These are phyloP conservation scores for Myrmecobius fasciatus DNA, from an alignment of 2,113 vertebrate genomes.

Conservation along the genomic window DNA sequence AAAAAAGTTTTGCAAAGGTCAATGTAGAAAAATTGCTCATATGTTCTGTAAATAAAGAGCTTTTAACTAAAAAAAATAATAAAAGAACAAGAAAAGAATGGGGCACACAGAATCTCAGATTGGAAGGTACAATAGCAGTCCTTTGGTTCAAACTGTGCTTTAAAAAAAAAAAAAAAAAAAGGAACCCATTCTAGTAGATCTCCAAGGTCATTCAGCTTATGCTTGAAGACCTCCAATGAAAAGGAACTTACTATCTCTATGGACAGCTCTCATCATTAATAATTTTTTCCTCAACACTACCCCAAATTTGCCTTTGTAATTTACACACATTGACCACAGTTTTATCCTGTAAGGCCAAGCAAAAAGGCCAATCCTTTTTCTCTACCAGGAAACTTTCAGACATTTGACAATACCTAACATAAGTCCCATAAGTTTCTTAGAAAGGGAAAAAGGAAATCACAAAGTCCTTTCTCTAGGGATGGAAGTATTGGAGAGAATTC, in stretches of 20 bases:
- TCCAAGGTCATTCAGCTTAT: background rate
- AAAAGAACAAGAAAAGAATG: background rate
- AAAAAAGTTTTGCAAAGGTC: no score
- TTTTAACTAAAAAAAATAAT: no score
- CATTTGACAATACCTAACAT: background rate
- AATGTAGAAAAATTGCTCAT: no score
- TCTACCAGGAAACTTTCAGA: background rate
- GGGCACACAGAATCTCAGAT: background rate
- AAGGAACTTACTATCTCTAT: background rate
- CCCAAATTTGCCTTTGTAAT: background rate
- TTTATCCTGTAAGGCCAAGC: background rate
- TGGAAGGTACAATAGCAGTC: background rate
- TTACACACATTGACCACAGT: background rate
- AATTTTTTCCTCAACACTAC: background rate
- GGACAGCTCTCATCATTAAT: background rate
- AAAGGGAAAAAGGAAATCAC: background rate
- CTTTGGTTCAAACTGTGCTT: background rate
- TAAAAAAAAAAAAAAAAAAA: background rate
- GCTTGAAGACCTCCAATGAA: background rate
- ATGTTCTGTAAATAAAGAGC: no score
- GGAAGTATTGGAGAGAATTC: background rate
- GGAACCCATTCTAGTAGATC: background rate
- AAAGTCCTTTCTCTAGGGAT: background rate
- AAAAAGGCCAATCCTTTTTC: background rate
- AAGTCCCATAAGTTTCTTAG: background rate